Conservation (phyloP, 1,140 invertebrate species). For the Bactericera cockerelli region DNA sequence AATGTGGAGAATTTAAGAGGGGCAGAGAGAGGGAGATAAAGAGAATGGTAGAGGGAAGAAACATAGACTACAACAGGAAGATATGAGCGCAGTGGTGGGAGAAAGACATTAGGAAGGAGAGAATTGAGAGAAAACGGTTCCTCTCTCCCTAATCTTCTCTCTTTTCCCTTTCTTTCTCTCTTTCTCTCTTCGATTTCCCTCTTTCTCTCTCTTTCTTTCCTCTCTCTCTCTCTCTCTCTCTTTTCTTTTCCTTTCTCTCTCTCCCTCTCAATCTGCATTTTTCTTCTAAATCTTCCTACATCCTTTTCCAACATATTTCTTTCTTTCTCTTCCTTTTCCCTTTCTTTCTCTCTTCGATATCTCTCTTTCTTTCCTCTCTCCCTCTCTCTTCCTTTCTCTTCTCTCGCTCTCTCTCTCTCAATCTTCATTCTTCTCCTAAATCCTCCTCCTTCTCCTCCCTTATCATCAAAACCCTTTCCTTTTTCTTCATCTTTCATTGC, state of each 20-base stretch:
- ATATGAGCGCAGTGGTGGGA: not conserved
- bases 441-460: not conserved
- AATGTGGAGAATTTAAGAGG: not conserved
- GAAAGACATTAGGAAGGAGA: no score
- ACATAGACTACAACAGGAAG: not conserved
- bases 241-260: not conserved
- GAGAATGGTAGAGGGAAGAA: not conserved
- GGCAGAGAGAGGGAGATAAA: not conserved
- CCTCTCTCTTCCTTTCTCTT: slow-evolving; percentile 9
- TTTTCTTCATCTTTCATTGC: not conserved
- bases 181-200: no score
- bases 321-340: slow-evolving; percentile 22
- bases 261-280: not conserved
- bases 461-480: not conserved
- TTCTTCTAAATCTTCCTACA: not conserved
- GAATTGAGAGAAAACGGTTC: not conserved
- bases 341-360: slow-evolving; percentile 53
- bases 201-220: not conserved
- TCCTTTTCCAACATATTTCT: not conserved
- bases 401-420: not conserved
- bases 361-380: slow-evolving; percentile 43
- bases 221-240: not conserved
- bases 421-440: not conserved
- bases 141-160: not conserved
- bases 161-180: not conserved